These are phyloP conservation scores for Heliconius cydno DNA, from an alignment of 2,888 invertebrate genomes.

Conservation along the genomic window DNA sequence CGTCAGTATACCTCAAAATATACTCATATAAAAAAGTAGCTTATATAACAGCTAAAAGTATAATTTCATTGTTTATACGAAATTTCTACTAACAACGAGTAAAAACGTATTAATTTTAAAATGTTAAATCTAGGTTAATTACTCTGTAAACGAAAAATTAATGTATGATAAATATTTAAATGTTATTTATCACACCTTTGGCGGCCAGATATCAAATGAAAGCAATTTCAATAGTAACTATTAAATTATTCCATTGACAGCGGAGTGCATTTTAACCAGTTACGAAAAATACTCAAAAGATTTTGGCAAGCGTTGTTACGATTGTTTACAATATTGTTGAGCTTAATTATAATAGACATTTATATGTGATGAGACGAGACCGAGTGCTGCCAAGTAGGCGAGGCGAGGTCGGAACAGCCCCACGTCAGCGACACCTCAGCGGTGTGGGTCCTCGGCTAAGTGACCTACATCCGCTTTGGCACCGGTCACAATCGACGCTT, in stretches of 20 bases:
- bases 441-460: constrained; percentile 73
- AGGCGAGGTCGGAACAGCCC: constrained; percentile 60
- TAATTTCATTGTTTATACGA: neutral
- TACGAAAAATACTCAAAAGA: constrained; percentile 27
- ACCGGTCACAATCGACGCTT: constrained; percentile 82
- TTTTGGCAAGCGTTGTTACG: constrained; percentile 37
- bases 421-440: constrained; percentile 66
- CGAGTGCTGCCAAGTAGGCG: constrained; percentile 66
- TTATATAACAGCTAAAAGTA: neutral
- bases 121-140: neutral
- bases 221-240: neutral
- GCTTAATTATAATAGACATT: constrained; percentile 44
- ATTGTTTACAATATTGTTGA: constrained; percentile 41
- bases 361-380: constrained; percentile 43
- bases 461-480: constrained; percentile 84
- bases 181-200: constrained; percentile 11
- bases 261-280: constrained; percentile 22
- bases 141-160: neutral
- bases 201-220: constrained; percentile 12
- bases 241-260: constrained; percentile 15
- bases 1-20: no score
- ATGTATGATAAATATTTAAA: constrained; percentile 2
- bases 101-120: neutral
- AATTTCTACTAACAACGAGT: neutral
- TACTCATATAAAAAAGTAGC: no score